These are phyloP conservation scores for Lasioglossum baleicum DNA, from an alignment of 1,140 invertebrate species.

Conservation along the genomic window DNA sequence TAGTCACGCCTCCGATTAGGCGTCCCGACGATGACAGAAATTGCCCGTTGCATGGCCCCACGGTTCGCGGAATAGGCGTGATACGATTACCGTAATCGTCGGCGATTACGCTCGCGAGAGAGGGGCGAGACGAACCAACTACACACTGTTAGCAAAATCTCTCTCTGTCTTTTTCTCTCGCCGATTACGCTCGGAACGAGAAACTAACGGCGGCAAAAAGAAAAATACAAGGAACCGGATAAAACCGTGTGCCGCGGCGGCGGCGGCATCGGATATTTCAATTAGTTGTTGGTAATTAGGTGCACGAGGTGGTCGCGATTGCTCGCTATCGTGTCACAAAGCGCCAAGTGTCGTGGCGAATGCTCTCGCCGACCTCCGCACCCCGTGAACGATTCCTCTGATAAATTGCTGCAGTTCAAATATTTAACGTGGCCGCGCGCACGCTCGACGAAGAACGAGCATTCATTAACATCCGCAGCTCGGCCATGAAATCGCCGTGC, in stretches of 20 bases:
- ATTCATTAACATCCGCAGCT: no score
- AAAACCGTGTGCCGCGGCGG: background rate
- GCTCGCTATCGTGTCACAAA: background rate
- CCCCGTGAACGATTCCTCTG: background rate
- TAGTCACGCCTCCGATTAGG: slow-evolving; percentile 34
- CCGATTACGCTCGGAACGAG: background rate
- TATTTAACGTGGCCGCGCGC: background rate
- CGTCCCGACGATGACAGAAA: background rate
- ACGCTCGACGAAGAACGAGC: no score
- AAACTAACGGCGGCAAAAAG: background rate
- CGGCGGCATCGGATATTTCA: background rate
- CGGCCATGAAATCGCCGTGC: no score
- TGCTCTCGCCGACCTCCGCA: background rate
- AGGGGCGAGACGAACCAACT: background rate
- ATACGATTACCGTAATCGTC: slow-evolving; percentile 23
- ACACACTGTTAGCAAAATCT: background rate
- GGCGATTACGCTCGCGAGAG: background rate
- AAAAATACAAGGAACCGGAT: background rate
- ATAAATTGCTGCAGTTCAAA: slow-evolving; percentile 7
- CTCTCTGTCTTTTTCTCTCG: background rate
- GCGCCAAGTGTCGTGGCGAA: background rate
- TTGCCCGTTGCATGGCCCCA: background rate
- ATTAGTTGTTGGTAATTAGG: slow-evolving; percentile 6
- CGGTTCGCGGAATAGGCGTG: slow-evolving; percentile 23
- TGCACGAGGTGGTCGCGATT: background rate